Evolutionary conservation across 2,888 invertebrate genomes (phyloP), one percentile per base, ranked within the genome.

Genomic region (Macrophya annulata): DNA sequence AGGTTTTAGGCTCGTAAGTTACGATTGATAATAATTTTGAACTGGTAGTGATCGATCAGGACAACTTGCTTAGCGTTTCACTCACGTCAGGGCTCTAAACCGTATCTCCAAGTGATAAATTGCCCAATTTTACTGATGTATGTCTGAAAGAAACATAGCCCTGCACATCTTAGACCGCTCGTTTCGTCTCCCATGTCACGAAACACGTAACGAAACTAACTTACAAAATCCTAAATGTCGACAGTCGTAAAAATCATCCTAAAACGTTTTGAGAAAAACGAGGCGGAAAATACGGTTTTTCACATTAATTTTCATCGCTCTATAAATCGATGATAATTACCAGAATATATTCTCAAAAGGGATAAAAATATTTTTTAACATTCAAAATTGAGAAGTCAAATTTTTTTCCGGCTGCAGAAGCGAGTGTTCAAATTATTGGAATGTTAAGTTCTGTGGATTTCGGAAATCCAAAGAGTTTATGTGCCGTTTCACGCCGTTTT

Each of bases 71-170:
- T n/a, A 51, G 31, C 51, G 55, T 77, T 51, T 77, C 37, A 31
- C 55, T 77, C 55, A 31, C 77, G 77, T 55, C 77, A 77, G 77
- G 77, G 12, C 37, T 55, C 51, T 55, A 55, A 55, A 77, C 55
- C 77, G 31, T 77, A 77, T 77, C 55, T 77, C 55, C 17, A 4
- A 55, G 77, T 77, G 77, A 77, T 55, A 77, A 31, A 77, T 77
- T 31, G 55, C 51, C 77, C 77, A 77, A 77, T 77, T 77, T 77
- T 55, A 77, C 51, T 77, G 77, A 77, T 51, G 55, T 55, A 55
- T 37, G 77, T 77, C 77, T 31, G n/a, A 55, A 55, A 55, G 72
- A 74, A 45, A 45, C 72, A 21, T 45, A 21, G 72, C 21, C 6
- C 21, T 45, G 45, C 72, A 43, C 72, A 43, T 25, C n/a, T 37